Evolutionary conservation across 2,113 vertebrate species (phyloP), one percentile per base, ranked within the genome.

Genomic region (Corythornis madagascariensis): DNA sequence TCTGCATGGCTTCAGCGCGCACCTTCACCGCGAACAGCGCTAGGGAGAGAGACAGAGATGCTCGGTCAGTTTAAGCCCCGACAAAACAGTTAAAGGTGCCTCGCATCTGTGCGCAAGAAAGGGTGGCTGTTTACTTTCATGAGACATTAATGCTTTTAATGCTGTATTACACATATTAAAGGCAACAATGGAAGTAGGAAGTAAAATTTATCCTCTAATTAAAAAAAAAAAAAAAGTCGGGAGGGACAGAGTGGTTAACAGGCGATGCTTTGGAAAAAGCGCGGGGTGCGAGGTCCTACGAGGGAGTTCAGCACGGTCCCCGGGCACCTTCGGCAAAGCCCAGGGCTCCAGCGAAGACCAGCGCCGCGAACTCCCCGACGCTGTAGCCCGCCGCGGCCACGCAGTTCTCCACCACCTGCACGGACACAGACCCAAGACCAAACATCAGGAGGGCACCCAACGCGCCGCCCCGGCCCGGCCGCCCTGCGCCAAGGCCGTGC

Each of bases 321-420:
- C 63, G 18, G 45, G 92, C 97, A 99, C 99, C 99, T 98, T 99
- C 98, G 60, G 98, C 92, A 84, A 98, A 99, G 40, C 97, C 97
- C 95, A 99, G 96, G 55, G 99, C 98, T 82, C 99, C 99, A 5
- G 99, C 98, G 95, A 99, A 99, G 38, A 99, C 99, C 3, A 99
- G 98, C 69, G 99, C 99, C 19, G 99, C 98, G 60, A 98, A 99
- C 76, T 99, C 99, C 33, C 99, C 99, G 61, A 99, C 98, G 28
- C 99, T 99, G 97, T 99, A 99, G 6, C 99, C 99, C 28, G 99
- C 99, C 17, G 98, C 98, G 19, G 98, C 98, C 47, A 99, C 98
- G 86, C 99, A 99, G 33, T 90, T 98, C 97, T 99, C 99, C 64
- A 99, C 92, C 7, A 98, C 99, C 99, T 99, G 97, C 92, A 50